A percentile compares a stretch with the other conserved stretches of the same genome.
Evolutionary conservation across 2,797 vertebrate species (phyloP).

Genomic region (Taenioides sp.): DNA sequence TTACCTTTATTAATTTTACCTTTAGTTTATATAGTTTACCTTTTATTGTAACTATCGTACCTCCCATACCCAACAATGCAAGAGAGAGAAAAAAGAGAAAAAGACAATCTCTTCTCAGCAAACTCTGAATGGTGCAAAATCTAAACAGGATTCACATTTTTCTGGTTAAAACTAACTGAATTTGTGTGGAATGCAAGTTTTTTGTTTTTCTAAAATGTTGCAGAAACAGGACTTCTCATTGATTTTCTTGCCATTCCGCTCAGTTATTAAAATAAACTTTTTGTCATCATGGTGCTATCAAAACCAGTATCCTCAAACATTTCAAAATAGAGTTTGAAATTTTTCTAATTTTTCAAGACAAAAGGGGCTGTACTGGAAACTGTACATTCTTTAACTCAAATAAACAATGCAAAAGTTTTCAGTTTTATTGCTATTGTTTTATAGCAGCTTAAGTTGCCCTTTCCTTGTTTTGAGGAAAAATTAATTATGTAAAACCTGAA

Average conservation of each 20-base stretch:
- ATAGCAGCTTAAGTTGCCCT: neutral
- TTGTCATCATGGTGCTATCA: too few relatives aligned
- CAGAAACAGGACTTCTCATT: slow-evolving; percentile 1
- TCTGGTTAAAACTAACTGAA: slow-evolving; percentile 32
- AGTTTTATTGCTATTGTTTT: neutral
- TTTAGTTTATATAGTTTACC: neutral
- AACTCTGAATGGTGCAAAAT: slow-evolving; percentile 17
- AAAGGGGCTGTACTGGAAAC: neutral
- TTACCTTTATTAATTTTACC: too few relatives aligned
- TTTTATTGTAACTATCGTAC: neutral
- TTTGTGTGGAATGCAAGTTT: slow-evolving; percentile 36
- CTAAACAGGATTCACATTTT: slow-evolving; percentile 38
- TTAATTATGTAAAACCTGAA: neutral
- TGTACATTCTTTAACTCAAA: neutral
- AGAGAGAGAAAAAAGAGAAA: too few relatives aligned
- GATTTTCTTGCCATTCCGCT: neutral
- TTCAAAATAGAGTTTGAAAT: too few relatives aligned
- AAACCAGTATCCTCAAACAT: too few relatives aligned
- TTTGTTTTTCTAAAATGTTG: slow-evolving; percentile 17
- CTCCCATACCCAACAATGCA: neutral
- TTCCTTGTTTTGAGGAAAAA: neutral
- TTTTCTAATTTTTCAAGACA: neutral
- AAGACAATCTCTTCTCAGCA: neutral
- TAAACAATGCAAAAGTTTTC: neutral
- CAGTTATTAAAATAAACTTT: too few relatives aligned